These are phyloP conservation scores for Lepidotrigona ventralis DNA, from an alignment of 1,140 invertebrate species.

Conservation along the genomic window DNA sequence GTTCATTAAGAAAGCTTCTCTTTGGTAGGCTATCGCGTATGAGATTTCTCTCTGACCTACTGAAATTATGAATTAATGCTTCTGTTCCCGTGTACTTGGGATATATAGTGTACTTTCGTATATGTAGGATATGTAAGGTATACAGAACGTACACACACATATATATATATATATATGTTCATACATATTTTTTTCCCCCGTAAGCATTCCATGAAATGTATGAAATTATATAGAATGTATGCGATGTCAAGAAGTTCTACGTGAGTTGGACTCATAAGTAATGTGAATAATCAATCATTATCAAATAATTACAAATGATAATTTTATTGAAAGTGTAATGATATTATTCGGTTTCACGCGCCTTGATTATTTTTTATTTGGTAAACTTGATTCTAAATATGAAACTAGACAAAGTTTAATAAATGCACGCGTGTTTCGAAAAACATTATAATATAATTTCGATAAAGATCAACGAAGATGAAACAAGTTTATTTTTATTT, in stretches of 20 bases:
- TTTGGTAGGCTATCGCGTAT: not conserved
- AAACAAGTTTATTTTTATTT: not conserved
- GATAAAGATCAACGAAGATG: not conserved
- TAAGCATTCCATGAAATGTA: not conserved
- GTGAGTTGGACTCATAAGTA: not conserved
- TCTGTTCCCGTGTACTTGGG: not conserved
- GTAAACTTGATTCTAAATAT: constrained; percentile 1
- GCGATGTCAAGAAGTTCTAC: too few relatives aligned
- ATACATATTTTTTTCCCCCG: not conserved
- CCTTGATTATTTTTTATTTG: constrained; percentile 17
- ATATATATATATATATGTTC: not conserved
- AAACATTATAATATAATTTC: not conserved
- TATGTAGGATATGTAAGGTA: not conserved
- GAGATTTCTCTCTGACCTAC: not conserved
- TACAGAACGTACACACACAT: not conserved
- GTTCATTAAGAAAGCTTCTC: not conserved
- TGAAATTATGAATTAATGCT: not conserved
- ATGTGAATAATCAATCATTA: not conserved
- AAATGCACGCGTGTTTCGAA: not conserved
- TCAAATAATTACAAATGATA: not conserved
- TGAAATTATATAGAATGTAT: not conserved
- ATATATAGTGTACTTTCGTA: not conserved
- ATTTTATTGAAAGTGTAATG: not conserved
- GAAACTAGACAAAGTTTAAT: not conserved
- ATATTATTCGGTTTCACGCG: not conserved